phyloP scores from a whole-genome alignment of 2,113 vertebrate genomes.

The Rhea americana region DNA sequence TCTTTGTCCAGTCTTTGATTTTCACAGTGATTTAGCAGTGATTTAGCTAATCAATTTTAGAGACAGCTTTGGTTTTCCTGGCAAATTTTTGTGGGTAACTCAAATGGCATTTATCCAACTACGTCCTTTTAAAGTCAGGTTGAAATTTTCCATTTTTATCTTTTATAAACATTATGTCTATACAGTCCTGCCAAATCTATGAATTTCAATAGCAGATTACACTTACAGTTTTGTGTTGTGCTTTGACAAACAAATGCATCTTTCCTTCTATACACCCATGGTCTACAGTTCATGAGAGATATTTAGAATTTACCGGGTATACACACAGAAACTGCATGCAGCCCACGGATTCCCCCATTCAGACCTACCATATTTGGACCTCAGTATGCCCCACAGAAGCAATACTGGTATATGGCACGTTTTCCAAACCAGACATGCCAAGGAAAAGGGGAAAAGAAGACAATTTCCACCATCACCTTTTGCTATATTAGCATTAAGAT shows the following conservation, averaged over 20 bases:
- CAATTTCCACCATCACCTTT: background rate
- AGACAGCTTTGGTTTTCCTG: background rate
- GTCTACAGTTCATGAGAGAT: background rate
- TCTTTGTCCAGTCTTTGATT: background rate
- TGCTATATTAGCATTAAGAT: background rate
- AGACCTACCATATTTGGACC: background rate
- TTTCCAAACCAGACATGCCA: background rate
- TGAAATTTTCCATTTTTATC: background rate
- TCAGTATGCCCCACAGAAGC: accelerated
- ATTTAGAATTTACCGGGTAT: background rate
- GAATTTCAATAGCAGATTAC: background rate
- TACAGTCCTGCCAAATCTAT: background rate
- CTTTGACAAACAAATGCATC: background rate
- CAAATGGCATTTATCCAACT: background rate
- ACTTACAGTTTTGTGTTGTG: background rate
- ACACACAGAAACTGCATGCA: background rate
- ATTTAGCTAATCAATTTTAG: background rate
- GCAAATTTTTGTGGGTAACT: background rate
- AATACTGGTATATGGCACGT: background rate
- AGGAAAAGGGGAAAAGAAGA: background rate
- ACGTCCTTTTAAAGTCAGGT: background rate
- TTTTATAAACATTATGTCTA: background rate
- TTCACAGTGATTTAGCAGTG: background rate
- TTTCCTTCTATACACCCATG: background rate
- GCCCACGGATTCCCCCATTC: background rate